Evolutionary conservation across 2,888 invertebrate species (phyloP).

Genomic region (Limenitis camilla): DNA sequence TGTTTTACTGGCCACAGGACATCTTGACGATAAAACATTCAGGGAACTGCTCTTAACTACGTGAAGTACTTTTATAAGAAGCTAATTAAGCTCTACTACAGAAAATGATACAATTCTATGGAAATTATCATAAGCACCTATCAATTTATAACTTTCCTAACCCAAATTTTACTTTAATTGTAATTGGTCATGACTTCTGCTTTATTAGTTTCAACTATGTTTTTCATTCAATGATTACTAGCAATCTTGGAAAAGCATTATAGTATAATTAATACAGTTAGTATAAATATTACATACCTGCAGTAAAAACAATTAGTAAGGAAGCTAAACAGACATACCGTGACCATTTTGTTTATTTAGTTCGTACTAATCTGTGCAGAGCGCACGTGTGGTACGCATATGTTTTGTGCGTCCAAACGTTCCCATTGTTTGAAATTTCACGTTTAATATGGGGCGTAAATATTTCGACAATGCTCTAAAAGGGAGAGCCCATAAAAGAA

Average conservation of each 20-base stretch:
- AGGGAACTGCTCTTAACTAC: too few species aligned
- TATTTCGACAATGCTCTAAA: conserved; percentile 68
- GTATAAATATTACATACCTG: not conserved
- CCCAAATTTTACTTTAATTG: too few species aligned
- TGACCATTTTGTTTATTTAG: conserved; percentile 49
- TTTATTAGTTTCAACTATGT: too few species aligned
- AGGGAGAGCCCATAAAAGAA: conserved; percentile 57
- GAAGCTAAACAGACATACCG: conserved; percentile 29
- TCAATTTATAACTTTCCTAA: too few species aligned
- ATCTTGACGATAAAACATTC: too few species aligned
- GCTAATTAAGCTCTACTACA: too few species aligned
- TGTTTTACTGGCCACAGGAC: too few species aligned
- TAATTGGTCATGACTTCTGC: too few species aligned
- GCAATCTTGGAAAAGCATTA: not conserved
- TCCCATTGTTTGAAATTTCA: conserved; percentile 68
- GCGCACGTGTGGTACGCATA: conserved; percentile 59
- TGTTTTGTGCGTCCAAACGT: conserved; percentile 40
- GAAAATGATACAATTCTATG: too few species aligned
- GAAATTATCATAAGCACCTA: too few species aligned
- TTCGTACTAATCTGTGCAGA: conserved; percentile 39
- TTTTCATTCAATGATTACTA: too few species aligned
- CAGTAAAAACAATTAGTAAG: not conserved
- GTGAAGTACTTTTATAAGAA: too few species aligned
- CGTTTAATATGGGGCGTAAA: conserved; percentile 69
- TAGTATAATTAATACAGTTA: not conserved